Base-by-base conservation (phyloP, 2,113 vertebrate genomes). In the Bufo bufo region DNA sequence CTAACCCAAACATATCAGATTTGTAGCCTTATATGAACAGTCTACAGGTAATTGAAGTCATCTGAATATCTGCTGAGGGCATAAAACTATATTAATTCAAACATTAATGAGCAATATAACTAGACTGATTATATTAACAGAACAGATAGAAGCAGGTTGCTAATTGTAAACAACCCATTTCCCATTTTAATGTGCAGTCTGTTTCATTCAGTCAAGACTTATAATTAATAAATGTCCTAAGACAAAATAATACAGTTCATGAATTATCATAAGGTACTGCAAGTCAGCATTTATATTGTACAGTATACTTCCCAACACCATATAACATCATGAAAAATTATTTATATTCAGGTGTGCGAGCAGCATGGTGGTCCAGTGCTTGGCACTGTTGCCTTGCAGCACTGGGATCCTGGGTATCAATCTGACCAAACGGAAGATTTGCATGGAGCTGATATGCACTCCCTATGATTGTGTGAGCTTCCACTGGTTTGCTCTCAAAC, bases 121-220 rank as follows among this genome's bases (percentile, higher is more conserved):
- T 78, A 86, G 56, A 65, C 19, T 86, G 74, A 78, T 86, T 65
- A 78, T 59, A 65, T 50, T 63, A 65, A 50, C 45, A 19, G 45
- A 33, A 43, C 12, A 86, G 45, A 52, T 11, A 85, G 84, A 59
- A 77, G 23, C 56, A 85, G 84, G 33, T 77, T 85, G 84, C 61
- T 85, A 75, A 86, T 78, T 78, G 74, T 78, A 66, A 78, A 78
- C 74, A 86, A 50, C 85, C 17, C 75, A 65, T 86, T 86, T 63
- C 23, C 78, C 59, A 47, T 72, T 52, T 86, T 52, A 65, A 65
- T 78, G 75, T 86, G 43, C n/a, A 78, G 47, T 66, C 58, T 65
- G 49, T 61, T 65, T 65, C 20, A 52, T 78, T 77, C 19, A 85
- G 43, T 50, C 33, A 77, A 86, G 72, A 63, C 50, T 43, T 75